Percentiles rank a stretch among this genome's conserved stretches.
Conservation (phyloP, 2,888 invertebrate species). For the Chironomus tentans region DNA sequence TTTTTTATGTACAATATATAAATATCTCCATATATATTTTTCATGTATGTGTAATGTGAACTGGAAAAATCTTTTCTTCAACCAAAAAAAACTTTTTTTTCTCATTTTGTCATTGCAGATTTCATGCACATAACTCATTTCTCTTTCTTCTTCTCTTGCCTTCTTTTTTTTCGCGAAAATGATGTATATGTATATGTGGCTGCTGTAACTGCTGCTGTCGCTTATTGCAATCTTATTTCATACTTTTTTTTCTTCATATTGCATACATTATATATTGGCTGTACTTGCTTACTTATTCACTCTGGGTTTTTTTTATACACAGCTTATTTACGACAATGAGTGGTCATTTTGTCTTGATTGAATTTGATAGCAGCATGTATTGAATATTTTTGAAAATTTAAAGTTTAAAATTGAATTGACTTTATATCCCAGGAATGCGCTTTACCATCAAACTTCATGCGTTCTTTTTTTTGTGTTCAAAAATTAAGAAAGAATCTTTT, state of each 20-base stretch:
- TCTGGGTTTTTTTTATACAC: no score
- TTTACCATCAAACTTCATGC: no score
- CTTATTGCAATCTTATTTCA: background rate
- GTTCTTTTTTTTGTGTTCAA: background rate
- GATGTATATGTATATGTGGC: background rate
- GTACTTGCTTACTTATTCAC: no score
- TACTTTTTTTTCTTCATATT: background rate
- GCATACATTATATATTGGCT: no score
- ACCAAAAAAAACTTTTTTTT: no score
- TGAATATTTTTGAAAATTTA: no score
- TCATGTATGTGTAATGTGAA: background rate
- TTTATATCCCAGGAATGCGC: no score
- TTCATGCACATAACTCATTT: conserved; percentile 21
- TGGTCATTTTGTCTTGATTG: no score
- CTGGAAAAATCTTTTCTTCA: background rate
- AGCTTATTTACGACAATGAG: no score
- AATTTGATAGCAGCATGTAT: no score
- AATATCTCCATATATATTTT: background rate
- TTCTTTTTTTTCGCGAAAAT: background rate
- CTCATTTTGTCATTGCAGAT: conserved; percentile 22
- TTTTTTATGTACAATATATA: background rate
- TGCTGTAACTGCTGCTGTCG: background rate
- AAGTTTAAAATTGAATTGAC: no score
- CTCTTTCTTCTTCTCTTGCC: background rate
- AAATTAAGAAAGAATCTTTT: background rate